Evolutionary conservation across 2,113 vertebrate genomes (phyloP).

Genomic region (Macquaria ambigua): DNA sequence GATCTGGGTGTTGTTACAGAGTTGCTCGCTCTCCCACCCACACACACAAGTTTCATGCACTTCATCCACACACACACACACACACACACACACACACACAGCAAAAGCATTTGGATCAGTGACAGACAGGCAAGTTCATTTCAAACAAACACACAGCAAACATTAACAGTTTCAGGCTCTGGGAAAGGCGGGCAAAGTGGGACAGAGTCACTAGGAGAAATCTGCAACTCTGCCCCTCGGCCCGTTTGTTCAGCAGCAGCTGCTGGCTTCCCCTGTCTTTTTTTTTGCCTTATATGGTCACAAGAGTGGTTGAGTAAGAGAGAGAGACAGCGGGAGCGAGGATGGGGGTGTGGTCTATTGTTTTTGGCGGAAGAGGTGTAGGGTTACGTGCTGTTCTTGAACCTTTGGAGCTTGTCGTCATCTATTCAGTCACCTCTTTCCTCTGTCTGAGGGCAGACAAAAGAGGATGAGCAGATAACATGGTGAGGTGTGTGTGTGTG

Average conservation of each 20-base stretch:
- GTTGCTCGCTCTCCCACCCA: background rate
- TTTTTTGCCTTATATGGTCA: constrained; percentile 88
- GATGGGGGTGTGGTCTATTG: constrained; percentile 85
- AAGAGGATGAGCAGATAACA: constrained; percentile 30
- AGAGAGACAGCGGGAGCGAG: constrained; percentile 57
- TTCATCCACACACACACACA: constrained; percentile 3
- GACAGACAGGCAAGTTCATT: constrained; percentile 6
- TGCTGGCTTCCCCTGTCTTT: constrained; percentile 76
- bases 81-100: constrained; percentile 2
- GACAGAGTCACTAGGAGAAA: constrained; percentile 58
- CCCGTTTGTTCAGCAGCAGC: constrained; percentile 63
- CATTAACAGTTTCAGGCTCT: constrained; percentile 44
- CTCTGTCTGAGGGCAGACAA: constrained; percentile 36
- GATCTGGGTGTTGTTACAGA: constrained; percentile 42
- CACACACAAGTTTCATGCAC: background rate
- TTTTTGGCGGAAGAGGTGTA: constrained; percentile 83
- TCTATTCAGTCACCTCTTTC: constrained; percentile 51
- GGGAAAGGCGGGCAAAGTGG: constrained; percentile 34
- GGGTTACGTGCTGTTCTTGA: constrained; percentile 72
- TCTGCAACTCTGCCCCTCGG: constrained; percentile 65
- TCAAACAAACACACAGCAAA: constrained; percentile 60
- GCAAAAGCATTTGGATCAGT: constrained; percentile 35
- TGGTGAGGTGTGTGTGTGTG: background rate
- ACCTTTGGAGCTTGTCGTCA: constrained; percentile 73
- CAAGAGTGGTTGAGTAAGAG: constrained; percentile 77